Conservation (phyloP, 2,113 vertebrate species). For the Corvus cornix region DNA sequence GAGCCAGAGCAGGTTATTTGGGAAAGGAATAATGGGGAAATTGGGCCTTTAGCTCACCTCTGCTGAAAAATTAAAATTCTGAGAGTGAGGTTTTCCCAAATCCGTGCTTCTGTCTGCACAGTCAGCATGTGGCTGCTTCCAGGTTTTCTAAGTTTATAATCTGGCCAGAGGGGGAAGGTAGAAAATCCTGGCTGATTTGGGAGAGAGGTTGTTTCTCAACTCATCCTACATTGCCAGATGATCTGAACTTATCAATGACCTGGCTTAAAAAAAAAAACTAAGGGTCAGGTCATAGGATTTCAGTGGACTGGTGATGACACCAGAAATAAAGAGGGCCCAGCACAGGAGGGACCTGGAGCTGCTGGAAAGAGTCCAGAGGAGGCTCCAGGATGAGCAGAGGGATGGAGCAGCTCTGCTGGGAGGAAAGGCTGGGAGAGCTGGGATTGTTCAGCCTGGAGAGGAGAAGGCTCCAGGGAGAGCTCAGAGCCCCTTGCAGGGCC, state of each 20-base stretch:
- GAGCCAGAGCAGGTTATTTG: not conserved
- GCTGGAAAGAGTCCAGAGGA: not conserved
- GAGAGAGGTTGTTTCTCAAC: not conserved
- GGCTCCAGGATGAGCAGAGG: not conserved
- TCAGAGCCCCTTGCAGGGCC: too few species aligned
- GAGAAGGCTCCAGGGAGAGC: too few species aligned
- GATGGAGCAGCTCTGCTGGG: not conserved
- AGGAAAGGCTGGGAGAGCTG: not conserved
- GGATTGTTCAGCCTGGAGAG: not conserved
- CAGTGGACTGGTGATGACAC: not conserved
- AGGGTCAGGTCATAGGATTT: not conserved
- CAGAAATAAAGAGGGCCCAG: not conserved
- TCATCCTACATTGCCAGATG: not conserved
- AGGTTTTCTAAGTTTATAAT: not conserved
- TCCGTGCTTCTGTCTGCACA: not conserved
- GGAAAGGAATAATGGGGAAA: not conserved
- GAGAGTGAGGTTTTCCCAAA: not conserved
- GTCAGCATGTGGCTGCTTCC: rapidly evolving
- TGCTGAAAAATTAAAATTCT: not conserved
- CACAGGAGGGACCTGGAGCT: not conserved
- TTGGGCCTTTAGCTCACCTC: not conserved
- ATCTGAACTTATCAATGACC: not conserved
- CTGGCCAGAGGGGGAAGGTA: not conserved
- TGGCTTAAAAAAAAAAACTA: not conserved
- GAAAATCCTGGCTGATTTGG: not conserved